A percentile compares a stretch with the other conserved stretches of the same genome.
phyloP scores from a whole-genome alignment of 1,140 invertebrate genomes.

The Nasonia longicornis region DNA sequence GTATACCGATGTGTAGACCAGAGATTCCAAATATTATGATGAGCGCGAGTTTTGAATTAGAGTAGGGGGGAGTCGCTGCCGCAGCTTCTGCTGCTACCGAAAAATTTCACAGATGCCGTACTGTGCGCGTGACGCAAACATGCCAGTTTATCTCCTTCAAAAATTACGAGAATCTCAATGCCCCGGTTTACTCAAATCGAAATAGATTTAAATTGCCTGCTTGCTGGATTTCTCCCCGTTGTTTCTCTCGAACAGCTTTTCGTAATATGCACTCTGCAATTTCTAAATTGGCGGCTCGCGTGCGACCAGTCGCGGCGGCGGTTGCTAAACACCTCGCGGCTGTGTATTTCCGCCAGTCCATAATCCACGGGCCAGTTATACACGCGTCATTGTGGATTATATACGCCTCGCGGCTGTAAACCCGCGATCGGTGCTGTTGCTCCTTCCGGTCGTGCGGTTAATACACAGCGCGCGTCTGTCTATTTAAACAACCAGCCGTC shows the following conservation, averaged over 20 bases:
- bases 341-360: not conserved
- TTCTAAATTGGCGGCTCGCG: too few species aligned
- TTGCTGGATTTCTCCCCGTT: not conserved
- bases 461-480: conserved; percentile 44
- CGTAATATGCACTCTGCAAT: too few species aligned
- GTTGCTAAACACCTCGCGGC: too few species aligned
- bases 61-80: not conserved
- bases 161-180: conserved; percentile 28
- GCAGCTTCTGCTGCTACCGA: not conserved
- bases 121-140: conserved; percentile 35
- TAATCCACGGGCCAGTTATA: not conserved
- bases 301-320: not conserved
- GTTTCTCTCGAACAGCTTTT: not conserved
- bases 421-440: not conserved
- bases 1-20: conserved; percentile 14
- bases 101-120: conserved; percentile 40
- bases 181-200: not conserved
- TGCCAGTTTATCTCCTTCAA: conserved; percentile 11
- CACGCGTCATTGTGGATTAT: conserved; percentile 20
- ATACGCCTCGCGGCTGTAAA: conserved; percentile 3
- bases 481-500: conserved; percentile 50
- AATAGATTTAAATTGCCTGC: not conserved
- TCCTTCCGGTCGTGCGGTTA: conserved; percentile 46
- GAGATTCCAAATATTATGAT: conserved; percentile 59
- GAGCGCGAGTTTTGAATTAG: conserved; percentile 44